Evolutionary conservation across 1,140 invertebrate species (phyloP).

Genomic region (Araneus ventricosus): DNA sequence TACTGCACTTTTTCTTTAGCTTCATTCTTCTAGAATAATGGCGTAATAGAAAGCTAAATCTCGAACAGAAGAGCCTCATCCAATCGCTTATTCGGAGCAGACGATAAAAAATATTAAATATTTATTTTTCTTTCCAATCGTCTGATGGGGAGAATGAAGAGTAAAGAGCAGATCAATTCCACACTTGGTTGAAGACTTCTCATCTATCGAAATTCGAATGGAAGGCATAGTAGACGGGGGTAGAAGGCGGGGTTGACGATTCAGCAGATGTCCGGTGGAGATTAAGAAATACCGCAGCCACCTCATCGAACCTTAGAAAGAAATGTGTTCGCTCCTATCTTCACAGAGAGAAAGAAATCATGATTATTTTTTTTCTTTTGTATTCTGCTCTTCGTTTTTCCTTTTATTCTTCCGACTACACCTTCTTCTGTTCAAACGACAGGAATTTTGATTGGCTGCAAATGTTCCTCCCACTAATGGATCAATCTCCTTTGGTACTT

Average conservation of each 20-base stretch:
- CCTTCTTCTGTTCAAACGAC: background rate
- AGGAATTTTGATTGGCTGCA: slow-evolving; percentile 22
- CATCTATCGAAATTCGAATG: slow-evolving; percentile 5
- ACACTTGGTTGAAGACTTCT: background rate
- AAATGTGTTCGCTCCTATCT: slow-evolving; percentile 12
- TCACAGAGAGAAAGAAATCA: background rate
- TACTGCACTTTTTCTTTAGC: background rate
- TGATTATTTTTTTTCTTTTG: background rate
- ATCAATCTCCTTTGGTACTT: background rate
- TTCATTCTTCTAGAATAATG: background rate
- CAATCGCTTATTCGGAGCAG: background rate
- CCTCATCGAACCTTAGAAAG: background rate
- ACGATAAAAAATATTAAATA: slow-evolving; percentile 22
- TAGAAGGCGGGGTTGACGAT: background rate
- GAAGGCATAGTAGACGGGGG: background rate
- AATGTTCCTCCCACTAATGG: background rate
- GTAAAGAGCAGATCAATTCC: background rate
- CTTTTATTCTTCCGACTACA: background rate
- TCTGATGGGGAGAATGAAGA: background rate
- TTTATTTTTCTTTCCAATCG: slow-evolving; percentile 9
- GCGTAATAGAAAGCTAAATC: background rate
- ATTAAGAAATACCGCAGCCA: slow-evolving; percentile 36
- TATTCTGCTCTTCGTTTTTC: slow-evolving; percentile 3
- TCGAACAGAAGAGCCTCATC: background rate
- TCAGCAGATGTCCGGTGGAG: slow-evolving; percentile 46